Evolutionary conservation across 92 coral and sea anemone genomes (phyloP), one percentile per base, ranked within the genome.

Genomic region (Paramuricea clavata): DNA sequence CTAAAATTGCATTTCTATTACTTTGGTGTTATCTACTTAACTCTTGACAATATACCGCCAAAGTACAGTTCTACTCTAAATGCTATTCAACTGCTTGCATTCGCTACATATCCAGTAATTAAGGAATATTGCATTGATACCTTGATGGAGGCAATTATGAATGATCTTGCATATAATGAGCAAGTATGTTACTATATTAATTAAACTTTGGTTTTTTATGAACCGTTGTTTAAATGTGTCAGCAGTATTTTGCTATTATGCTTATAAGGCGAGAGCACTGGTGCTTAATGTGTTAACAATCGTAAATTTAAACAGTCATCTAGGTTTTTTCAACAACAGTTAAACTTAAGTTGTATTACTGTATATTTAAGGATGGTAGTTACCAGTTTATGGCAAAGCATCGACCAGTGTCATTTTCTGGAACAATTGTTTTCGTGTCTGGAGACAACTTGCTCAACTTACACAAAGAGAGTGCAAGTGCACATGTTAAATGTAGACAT

Each of bases 81-180:
- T 59, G 87, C 90, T 21, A 90, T 90, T 65, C 93, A 87, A 26
- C 91, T 91, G 76, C 83, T 91, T 44, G 88, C 88, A 43, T 59
- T 87, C 62, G 91, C 91, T 11, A 91, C 91, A 35, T 25, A 49
- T 7, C 93, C 93, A 16, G 80, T 85, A 0, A 87, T 87, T 12
- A 91, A 91, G 42, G 74, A 87, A 65, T 87, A 91, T 91, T 91
- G 91, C 56, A 91, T 87, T 44, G 91, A 82, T 90, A 62, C 87
- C 31, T 49, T 90, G 12, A 27, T 90, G 44, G 90, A 90, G 69
- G 90, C 93, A 34, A 81, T 90, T 69, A 82, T 90, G 90, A 89
- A 90, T 64, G 93, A 90, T 56, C 80, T 90, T 4, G 77, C 73
- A 49, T 56, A 47, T 27, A 83, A 86, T 9, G 93, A 90, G 34